Evolutionary conservation across 2,888 invertebrate species (phyloP).

Genomic region (Andrena fulva): DNA sequence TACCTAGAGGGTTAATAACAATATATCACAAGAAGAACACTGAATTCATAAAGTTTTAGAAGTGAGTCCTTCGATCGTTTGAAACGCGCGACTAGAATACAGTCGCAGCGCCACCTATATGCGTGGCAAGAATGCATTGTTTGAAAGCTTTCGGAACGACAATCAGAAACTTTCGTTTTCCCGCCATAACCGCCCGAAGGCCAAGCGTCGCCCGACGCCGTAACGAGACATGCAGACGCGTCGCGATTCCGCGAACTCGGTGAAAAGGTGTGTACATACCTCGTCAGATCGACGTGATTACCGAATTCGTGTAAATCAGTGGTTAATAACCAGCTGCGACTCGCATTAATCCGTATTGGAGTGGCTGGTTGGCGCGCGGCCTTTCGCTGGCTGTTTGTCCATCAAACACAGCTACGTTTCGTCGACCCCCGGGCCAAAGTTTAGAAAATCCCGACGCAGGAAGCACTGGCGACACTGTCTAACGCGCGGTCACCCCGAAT

Average conservation of each 20-base stretch:
- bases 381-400: background rate
- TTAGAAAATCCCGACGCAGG: background rate
- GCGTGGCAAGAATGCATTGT: background rate
- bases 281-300: background rate
- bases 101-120: background rate
- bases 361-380: too few species aligned
- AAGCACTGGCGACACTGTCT: background rate
- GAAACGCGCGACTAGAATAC: too few species aligned
- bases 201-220: background rate
- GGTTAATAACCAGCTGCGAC: background rate
- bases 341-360: background rate
- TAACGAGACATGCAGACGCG: background rate
- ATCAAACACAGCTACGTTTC: background rate
- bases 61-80: too few species aligned
- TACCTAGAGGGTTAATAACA: too few species aligned
- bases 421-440: background rate
- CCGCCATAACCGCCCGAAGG: background rate
- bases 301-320: slow-evolving; percentile 13
- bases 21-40: too few species aligned
- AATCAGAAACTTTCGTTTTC: background rate
- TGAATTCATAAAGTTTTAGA: too few species aligned
- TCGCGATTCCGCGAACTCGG: background rate
- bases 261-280: background rate
- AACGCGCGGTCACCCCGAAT: background rate
- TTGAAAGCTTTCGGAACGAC: background rate